Base-by-base conservation (phyloP, 2,113 vertebrate species). In the Ovis canadensis region DNA sequence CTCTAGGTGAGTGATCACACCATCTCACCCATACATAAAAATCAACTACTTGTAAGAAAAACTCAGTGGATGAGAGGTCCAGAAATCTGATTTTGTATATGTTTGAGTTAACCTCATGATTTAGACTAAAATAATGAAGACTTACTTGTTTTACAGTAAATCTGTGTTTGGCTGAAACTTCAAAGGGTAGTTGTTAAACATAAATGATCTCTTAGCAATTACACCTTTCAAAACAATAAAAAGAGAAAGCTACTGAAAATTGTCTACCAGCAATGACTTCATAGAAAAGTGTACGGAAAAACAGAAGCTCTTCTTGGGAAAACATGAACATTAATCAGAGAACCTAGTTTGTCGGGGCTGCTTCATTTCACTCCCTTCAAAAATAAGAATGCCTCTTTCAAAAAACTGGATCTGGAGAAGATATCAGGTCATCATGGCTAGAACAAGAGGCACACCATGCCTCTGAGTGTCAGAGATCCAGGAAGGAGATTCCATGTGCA, bases 121-220 rank as follows among this genome's bases (percentile, higher is more conserved):
- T 94, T 96, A 74, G 7, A 71, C 48, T 95, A 78, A 85, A 94
- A 88, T 59, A 94, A 96, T 82, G 81, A 93, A 96, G 40, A 80
- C 14, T 33, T 2, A 14, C 31, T 87, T 97, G 8, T 55, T 94
- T 97, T 93, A 92, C 4, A 95, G 45, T 62, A 95, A 90, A 33
- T 90, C 33, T 93, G 2, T 86, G 52, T 45, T 83, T 71, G 60
- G 74, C 62, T 91, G 94, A 92, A 95, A 83, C 16, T 87, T 83
- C 83, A 96, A 96, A 96, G n/a, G 19, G 19, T 60, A 93, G 62
- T 74, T 82, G 15, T 15, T 57, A 93, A 96, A 83, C 40, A 94
- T 57, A 96, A 96, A 94, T 77, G 13, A 40, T 16, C 71, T 87
- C 31, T 97, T 95, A 82, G 45, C 92, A 91, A 94, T 82, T 48